These are phyloP conservation scores for Lagopus muta DNA, from an alignment of 2,113 vertebrate genomes.

Conservation along the genomic window DNA sequence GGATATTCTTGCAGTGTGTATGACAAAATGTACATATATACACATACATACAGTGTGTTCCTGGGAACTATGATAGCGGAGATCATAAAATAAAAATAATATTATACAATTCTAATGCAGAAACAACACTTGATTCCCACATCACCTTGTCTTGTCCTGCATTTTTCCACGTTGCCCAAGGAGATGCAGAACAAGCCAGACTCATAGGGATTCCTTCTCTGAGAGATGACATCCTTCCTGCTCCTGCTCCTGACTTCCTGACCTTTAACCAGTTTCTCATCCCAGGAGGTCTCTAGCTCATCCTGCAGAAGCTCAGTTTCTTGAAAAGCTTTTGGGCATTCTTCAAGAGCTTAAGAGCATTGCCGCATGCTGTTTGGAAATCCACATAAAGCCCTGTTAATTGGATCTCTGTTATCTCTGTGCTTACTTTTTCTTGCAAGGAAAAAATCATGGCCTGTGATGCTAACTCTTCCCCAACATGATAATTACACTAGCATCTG, in stretches of 20 bases:
- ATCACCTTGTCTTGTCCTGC: neutral
- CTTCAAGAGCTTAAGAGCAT: conserved; percentile 52
- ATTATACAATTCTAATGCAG: too few relatives aligned
- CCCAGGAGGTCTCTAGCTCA: conserved; percentile 1
- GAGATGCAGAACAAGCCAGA: neutral
- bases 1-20: too few relatives aligned
- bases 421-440: neutral
- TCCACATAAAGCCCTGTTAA: conserved; percentile 11
- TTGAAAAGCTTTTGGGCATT: conserved; percentile 38
- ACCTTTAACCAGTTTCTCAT: neutral
- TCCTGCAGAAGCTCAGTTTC: conserved; percentile 9
- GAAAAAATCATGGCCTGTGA: neutral
- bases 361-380: conserved; percentile 33
- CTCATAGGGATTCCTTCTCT: neutral
- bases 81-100: too few relatives aligned
- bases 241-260: neutral
- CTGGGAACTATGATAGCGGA: too few relatives aligned
- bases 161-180: neutral
- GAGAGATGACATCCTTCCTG: neutral
- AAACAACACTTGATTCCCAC: too few relatives aligned
- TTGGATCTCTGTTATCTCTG: conserved; percentile 37
- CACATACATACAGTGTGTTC: too few relatives aligned
- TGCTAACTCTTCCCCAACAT: neutral
- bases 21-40: too few relatives aligned
- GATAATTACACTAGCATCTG: neutral